phyloP scores from a whole-genome alignment of 2,797 vertebrate genomes.

The Mycteria americana region DNA sequence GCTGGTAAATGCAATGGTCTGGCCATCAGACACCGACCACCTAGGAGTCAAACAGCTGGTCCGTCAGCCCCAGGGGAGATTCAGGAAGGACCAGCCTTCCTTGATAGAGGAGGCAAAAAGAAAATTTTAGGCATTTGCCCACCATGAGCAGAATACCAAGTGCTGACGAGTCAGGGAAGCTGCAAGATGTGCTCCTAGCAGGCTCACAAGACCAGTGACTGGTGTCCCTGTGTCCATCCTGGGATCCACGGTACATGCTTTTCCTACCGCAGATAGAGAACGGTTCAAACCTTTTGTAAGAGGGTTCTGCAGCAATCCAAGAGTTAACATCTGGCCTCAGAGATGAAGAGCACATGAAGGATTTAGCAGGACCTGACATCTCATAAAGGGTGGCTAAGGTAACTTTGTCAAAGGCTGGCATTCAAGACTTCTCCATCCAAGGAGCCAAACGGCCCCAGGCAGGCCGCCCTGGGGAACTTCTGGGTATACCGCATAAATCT shows the following conservation, averaged over 20 bases:
- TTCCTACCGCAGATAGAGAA: background rate
- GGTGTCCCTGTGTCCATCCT: background rate
- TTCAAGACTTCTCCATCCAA: background rate
- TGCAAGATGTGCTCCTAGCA: background rate
- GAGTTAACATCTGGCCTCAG: background rate
- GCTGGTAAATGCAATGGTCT: background rate
- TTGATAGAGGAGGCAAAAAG: background rate
- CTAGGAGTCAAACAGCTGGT: background rate
- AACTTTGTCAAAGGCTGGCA: conserved; percentile 13
- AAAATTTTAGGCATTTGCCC: background rate
- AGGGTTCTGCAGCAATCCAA: background rate
- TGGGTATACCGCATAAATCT: background rate
- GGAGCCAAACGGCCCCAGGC: background rate
- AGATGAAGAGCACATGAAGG: background rate
- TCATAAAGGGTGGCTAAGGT: background rate
- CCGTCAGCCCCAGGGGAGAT: background rate
- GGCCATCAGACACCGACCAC: background rate
- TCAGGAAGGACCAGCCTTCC: background rate
- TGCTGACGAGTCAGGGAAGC: background rate
- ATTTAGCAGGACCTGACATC: background rate
- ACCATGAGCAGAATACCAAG: background rate
- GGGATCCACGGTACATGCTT: background rate
- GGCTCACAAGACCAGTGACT: background rate
- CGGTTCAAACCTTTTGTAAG: background rate
- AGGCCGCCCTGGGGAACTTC: background rate